Evolutionary conservation across 1,140 invertebrate genomes (phyloP).

Genomic region (Dolichoris vasculosae): DNA sequence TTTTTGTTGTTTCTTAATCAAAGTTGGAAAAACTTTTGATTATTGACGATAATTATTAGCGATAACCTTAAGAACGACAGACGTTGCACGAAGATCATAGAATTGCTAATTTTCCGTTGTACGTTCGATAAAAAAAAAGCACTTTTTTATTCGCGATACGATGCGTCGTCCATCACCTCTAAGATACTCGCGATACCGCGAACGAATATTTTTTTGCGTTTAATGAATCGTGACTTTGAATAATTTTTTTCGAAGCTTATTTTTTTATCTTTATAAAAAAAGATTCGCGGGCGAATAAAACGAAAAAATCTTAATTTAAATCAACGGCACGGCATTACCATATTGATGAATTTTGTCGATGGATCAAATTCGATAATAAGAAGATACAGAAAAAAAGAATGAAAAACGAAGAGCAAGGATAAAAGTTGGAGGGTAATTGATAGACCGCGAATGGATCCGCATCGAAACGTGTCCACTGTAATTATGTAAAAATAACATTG

Average conservation of each 20-base stretch:
- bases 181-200: neutral
- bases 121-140: neutral
- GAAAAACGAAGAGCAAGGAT: neutral
- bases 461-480: neutral
- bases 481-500: neutral
- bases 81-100: neutral
- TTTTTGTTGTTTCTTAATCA: too few species aligned
- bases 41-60: constrained; percentile 20
- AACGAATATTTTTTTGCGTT: neutral
- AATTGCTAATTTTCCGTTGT: constrained; percentile 6
- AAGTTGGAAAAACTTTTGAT: neutral
- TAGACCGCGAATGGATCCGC: neutral
- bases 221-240: neutral
- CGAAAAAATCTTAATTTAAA: neutral
- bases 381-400: neutral
- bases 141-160: neutral
- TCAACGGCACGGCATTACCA: neutral
- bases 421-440: neutral
- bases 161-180: neutral
- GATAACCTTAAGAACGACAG: neutral
- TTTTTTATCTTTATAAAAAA: neutral
- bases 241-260: neutral
- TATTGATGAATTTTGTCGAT: neutral
- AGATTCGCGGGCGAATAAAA: neutral
- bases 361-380: neutral